Evolutionary conservation across 2,888 invertebrate genomes (phyloP), one percentile per base, ranked within the genome.

Genomic region (Invenusta paracnida): DNA sequence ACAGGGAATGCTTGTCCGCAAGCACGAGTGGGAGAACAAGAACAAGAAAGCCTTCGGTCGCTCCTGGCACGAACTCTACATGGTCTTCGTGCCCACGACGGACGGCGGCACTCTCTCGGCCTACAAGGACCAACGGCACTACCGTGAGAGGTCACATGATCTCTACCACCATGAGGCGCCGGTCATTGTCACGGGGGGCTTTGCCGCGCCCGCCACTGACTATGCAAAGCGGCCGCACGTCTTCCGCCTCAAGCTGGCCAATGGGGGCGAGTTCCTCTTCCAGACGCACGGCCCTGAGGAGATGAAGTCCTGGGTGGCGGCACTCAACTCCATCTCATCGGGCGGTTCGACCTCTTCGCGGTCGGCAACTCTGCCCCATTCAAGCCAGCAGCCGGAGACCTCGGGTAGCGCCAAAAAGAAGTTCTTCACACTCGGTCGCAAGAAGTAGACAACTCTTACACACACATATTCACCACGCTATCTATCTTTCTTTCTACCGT

Each of bases 191-290:
- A 94, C 94, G 91, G 96, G 95, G 86, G 96, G 96, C 87, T 93
- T 93, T 86, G 95, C 95, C 86, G 95, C 95, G 89, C 94, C 96
- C 88, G 98, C 98, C 89, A 94, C 94, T 89, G 98, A 99, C 93
- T 99, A 99, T 93, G 96, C 96, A 89, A 99, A 99, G 94, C 97
- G 97, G 94, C 98, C 98, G 93, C 95, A 98, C 92, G 99, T 99
- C 90, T 96, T 99, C 94, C 94, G 98, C 93, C 94, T 97, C 90
- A 96, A 96, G 92, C 93, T 96, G 93, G 93, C 94, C 89, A 94
- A 93, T 91, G 99, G 98, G 90, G 97, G 96, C 84, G 98, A 98
- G 93, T 98, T 96, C 93, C 94, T 99, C 92, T 95, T 98, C 94
- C 98, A 99, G 93, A 96, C 96, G 90, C 96, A 96, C 92, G 97